Evolutionary conservation across 2,888 invertebrate genomes (phyloP), one percentile per base, ranked within the genome.

Genomic region (Clanis bilineata): DNA sequence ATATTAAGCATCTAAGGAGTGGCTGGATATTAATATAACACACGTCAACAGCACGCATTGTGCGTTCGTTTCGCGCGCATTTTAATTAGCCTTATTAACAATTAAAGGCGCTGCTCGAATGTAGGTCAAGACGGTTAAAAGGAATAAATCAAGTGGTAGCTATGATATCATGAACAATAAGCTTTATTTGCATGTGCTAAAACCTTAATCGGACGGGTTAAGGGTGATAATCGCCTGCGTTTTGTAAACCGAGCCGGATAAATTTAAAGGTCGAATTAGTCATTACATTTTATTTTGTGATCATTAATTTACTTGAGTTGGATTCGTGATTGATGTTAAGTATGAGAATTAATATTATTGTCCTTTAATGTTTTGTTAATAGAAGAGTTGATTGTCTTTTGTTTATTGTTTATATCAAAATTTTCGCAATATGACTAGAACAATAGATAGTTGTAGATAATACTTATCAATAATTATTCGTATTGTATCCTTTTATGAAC

Each of bases 61-160:
- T 47, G 51, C 47, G 47, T 70, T 73, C 83, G 80, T 84, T 86
- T 88, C 82, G 86, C 85, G 84, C 89, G 89, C 90, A 85, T 86
- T 91, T 90, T 90, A 90, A 91, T 90, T 89, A 90, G 88, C 85
- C 90, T 89, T 90, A 91, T 91, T 89, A 91, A 88, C 91, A 92
- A 92, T 92, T 90, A 91, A 87, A 89, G 85, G 86, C 89, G 89
- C 88, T 88, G 82, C 88, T 72, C 83, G 77, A 85, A 91, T 86
- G 83, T 92, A 72, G 91, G 91, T 90, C 91, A 90, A 90, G 90
- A 80, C 87, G 87, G 86, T 88, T 89, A 85, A 85, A 84, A 86
- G 84, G 88, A 88, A 90, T 91, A 90, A 91, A 91, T 90, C 90
- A 90, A 88, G 80, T 77, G 82, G 79, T 73, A 80, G 77, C 81